Evolutionary conservation across 2,888 invertebrate species (phyloP), one percentile per base, ranked within the genome.

Genomic region (Pristionchus arcanus): DNA sequence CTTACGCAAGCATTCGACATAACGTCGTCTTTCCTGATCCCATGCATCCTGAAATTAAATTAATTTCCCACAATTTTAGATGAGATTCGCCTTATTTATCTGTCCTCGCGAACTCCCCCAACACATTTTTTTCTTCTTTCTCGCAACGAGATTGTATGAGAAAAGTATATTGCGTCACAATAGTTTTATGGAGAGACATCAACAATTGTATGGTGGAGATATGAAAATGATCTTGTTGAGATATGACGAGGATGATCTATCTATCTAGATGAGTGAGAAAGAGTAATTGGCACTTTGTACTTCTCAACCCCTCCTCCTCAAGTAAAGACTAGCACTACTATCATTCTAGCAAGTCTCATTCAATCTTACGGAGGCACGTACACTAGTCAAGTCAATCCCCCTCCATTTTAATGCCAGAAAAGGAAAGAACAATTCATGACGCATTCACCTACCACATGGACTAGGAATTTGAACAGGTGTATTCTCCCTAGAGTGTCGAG

Each of bases 1-100:
- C 92, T 86, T 74, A 92, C 92, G 90, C 77, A 74, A 92, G 90
- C 55, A 91, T 91, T 53, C 91, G 42, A 42, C 91, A 89, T 21
- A 92, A 90, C n/a, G 92, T 90, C 63, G 92, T 90, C 77, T 92
- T 92, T 34, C 92, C 92, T 25, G 90, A 59, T 42, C 90, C 90
- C 91, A 91, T 91, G 68, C 92, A 92, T 16, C 92, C 92, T 90
- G 66, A 31, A 90, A 83, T n/a, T 42, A 21, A 77, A 21, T 2
- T 1, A 77, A 31, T 37, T 77, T 77, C 77, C 77, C 77, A 77
- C 42, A 21, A 15, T 42, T 15, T 34, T 21, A 42, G 25, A 42
- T 77, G 42, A 19, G 42, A 7, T 13, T 77, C 21, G 15, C 42
- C 25, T 25, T 42, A 19, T 34, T 42, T 68, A 7, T 25, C 42